Evolutionary conservation across 2,888 invertebrate species (phyloP), one percentile per base, ranked within the genome.

Genomic region (Yponomeuta cagnagella): DNA sequence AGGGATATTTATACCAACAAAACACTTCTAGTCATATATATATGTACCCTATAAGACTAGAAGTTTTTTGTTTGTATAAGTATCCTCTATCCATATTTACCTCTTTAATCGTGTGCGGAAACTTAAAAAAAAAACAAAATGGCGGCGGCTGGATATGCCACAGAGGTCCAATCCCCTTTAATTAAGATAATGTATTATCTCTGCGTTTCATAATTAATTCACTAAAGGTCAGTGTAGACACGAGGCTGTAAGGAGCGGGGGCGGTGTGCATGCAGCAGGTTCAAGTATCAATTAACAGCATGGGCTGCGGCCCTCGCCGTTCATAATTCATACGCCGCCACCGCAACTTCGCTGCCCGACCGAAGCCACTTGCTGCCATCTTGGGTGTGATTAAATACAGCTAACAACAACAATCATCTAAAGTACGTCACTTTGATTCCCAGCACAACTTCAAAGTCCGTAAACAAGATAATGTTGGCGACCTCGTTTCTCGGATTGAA

Each of bases 201-300:
- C 10, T 2, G 68, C 31, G 12, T 23, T 68, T 10, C 33, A 48
- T 58, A 52, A 68, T 68, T 48, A n/a, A 68, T 68, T 52, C 12
- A 58, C 12, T 43, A 43, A 43, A 52, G 31, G 68, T 15, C 23
- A 15, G 43, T 67, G 1, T 43, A 43, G 48, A 71, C 30, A 58
- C 2, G 12, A 23, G 63, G 52, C 12, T 23, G 31, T 5, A 33
- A 48, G 23, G 66, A 48, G 66, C 5, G 15, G 31, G 30, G 66
- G 30, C 80, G 79, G 81, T 80, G 80, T 78, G 77, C 77, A 73
- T 72, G 73, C 74, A 75, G 68, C 68, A 75, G 78, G 77, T 77
- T 79, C 77, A 77, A 76, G 80, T 84, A 86, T 86, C 85, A 86
- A 86, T 88, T 88, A 88, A 82, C 77, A 74, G 73, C 74, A 77